Percentiles rank a stretch among this genome's conserved stretches.
These are phyloP conservation scores for Sphaerophoria rueppellii DNA, from an alignment of 2,888 invertebrate genomes.

Conservation along the genomic window DNA sequence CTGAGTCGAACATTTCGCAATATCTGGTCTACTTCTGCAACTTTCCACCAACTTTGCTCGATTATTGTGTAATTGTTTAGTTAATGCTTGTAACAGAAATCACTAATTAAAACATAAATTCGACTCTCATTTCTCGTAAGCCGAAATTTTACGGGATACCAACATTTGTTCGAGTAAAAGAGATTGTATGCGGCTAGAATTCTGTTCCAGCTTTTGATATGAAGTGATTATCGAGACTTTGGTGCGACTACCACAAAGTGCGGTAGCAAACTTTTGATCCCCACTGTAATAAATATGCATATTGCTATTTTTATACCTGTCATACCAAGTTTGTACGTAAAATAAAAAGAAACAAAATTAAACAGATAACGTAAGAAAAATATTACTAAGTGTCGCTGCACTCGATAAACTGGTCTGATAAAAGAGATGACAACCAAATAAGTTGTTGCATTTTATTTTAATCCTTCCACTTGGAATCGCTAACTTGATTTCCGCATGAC, in stretches of 20 bases:
- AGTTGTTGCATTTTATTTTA: conserved; percentile 54
- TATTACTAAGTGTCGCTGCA: conserved; percentile 54
- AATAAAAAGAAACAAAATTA: not conserved
- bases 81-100: too few relatives aligned
- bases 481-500: conserved; percentile 58
- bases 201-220: too few relatives aligned
- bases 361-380: not conserved
- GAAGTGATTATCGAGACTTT: not conserved
- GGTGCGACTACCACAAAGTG: not conserved
- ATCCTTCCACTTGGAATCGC: conserved; percentile 32
- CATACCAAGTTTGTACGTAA: not conserved
- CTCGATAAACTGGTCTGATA: conserved; percentile 51
- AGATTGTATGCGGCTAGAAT: too few relatives aligned
- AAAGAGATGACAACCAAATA: conserved; percentile 64
- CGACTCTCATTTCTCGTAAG: too few relatives aligned
- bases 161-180: too few relatives aligned
- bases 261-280: conserved; percentile 2
- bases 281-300: not conserved
- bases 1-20: too few relatives aligned
- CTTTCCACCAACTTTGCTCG: too few relatives aligned
- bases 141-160: too few relatives aligned
- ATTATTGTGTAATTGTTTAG: too few relatives aligned
- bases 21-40: too few relatives aligned
- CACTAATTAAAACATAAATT: too few relatives aligned
- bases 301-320: conserved; percentile 9